A percentile compares a stretch with the other conserved stretches of the same genome.
phyloP scores from a whole-genome alignment of 2,888 invertebrate genomes.

The Sarcophaga carnaria region DNA sequence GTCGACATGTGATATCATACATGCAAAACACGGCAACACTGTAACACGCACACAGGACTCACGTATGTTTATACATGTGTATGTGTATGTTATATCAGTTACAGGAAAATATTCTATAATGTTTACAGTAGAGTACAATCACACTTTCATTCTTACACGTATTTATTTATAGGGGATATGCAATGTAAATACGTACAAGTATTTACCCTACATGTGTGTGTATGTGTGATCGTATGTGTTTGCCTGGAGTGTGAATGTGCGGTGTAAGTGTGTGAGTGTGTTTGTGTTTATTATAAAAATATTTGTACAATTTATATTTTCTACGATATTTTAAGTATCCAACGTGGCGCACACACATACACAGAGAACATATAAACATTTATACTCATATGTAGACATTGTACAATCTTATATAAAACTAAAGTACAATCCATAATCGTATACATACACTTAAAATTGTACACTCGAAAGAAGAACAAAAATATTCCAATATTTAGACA shows the following conservation, averaged over 20 bases:
- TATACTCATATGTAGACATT: not conserved
- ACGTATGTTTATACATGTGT: not conserved
- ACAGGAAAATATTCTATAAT: not conserved
- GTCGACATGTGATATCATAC: not conserved
- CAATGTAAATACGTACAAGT: not conserved
- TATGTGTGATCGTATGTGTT: not conserved
- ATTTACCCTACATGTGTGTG: not conserved
- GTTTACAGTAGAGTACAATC: conserved; percentile 10
- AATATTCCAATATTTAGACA: not conserved
- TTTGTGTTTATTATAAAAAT: conserved; percentile 37
- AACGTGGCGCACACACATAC: not conserved
- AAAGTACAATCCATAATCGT: conserved; percentile 20
- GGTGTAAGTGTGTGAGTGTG: not conserved
- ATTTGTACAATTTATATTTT: conserved; percentile 46
- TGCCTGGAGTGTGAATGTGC: too few species aligned
- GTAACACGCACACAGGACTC: not conserved
- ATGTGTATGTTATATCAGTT: not conserved
- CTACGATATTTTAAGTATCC: conserved; percentile 36
- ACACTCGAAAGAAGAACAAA: conserved; percentile 13
- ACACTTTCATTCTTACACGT: not conserved
- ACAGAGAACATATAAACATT: not conserved
- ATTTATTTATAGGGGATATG: not conserved
- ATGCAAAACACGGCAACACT: not conserved
- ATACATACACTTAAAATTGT: not conserved
- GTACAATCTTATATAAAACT: conserved; percentile 27